Base-by-base conservation (phyloP, 2,797 vertebrate species). In the Liparis tanakae region DNA sequence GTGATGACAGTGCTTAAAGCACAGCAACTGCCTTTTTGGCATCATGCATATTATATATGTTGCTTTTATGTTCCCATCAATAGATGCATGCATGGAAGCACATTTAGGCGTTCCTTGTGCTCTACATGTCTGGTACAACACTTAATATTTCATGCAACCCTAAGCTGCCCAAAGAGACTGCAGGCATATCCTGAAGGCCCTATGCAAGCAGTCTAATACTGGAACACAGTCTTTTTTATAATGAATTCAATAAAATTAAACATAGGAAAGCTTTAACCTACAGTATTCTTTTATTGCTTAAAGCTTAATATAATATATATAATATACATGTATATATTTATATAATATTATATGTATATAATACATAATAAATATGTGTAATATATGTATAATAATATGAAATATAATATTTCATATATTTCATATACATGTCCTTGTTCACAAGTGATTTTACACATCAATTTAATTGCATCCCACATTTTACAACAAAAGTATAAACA, bases 41-140 rank as follows among this genome's bases (percentile, higher is more conserved):
- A 61, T 81, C 70, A 84, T 83, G 60, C 61, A 85, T 87, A 80
- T 83, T 85, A 41, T 36, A 76, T 77, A 66, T 70, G 61, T 75
- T 80, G 68, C 78, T 86, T 84, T 82, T 68, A 81, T 79, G 73
- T 70, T 85, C 48, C 56, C 79, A 77, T 80, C 66, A 83, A 57
- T 79, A 60, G 68, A 83, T 72, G 76, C 54, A 63, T 65, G 46
- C 54, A 63, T 67, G 46, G 33, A 34, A 50, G 63, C 50, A 57
- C 72, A 81, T 78, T 67, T 67, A 63, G 25, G 39, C 39, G 25
- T 64, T 74, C 59, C 41, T 58, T 48, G 48, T 78, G 44, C 48
- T 70, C 53, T 58, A 74, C 59, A 59, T 71, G 71, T 81, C 55
- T 65, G 34, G 55, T 62, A 68, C 34, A 61, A 62, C 34, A 53